Percentiles rank a stretch among this genome's conserved stretches.
These are phyloP conservation scores for Invenusta paracnida DNA, from an alignment of 2,888 invertebrate genomes.

Conservation along the genomic window DNA sequence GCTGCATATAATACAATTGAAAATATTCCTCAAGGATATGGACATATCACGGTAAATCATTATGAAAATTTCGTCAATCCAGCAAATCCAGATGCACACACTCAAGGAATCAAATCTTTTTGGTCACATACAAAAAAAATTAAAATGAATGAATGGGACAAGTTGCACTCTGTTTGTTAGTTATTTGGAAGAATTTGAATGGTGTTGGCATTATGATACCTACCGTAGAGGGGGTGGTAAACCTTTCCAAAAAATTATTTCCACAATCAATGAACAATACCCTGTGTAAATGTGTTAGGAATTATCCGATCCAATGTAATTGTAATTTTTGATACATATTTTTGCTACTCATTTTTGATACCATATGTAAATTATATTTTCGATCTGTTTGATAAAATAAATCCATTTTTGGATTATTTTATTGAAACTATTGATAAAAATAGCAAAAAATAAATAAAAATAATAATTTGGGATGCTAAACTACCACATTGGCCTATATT, in stretches of 20 bases:
- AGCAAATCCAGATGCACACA: constrained; percentile 13
- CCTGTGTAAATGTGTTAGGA: neutral
- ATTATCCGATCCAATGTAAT: no score
- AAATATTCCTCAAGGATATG: neutral
- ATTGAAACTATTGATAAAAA: neutral
- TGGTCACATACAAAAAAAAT: neutral
- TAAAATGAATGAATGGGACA: neutral
- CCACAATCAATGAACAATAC: neutral
- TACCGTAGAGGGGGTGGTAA: neutral
- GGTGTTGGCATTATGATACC: neutral
- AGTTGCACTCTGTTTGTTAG: neutral
- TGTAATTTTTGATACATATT: no score
- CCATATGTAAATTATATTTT: neutral
- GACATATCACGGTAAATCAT: constrained; percentile 21
- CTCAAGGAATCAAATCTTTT: neutral
- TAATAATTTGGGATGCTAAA: neutral
- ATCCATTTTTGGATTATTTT: neutral
- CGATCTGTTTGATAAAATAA: neutral
- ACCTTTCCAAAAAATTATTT: neutral
- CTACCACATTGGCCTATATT: neutral
- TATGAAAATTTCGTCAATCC: constrained; percentile 1
- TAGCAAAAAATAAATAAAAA: neutral
- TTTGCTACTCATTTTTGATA: neutral
- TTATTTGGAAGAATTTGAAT: neutral
- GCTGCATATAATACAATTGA: neutral